Base-by-base conservation (phyloP, 2,113 vertebrate species). In the Limnothrissa miodon region DNA sequence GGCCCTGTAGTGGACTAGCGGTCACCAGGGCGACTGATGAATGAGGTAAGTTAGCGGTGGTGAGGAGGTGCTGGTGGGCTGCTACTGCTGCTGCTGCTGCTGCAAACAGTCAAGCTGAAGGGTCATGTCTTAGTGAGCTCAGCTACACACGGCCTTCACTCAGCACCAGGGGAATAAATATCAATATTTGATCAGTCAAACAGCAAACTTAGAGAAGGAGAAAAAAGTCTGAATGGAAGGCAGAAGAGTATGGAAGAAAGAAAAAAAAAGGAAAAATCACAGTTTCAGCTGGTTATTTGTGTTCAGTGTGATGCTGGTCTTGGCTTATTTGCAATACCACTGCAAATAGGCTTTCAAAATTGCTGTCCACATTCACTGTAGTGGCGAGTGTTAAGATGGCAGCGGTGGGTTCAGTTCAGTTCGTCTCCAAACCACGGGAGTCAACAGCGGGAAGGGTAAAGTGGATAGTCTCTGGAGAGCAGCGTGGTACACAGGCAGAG, bases 61-160 rank as follows among this genome's bases (percentile, higher is more conserved):
- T 25, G 25, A 8, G 23, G 7, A 62, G n/a, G 8, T 1, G 25
- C n/a, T 11, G 59, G n/a, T 29, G 6, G 7, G 59, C 59, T 29
- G 59, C n/a, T 62, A 5, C n/a, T n/a, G n/a, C n/a, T n/a, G n/a
- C n/a, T n/a, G 2, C 42, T 42, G 2, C 42, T 42, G 7, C 7
- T 29, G 1, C 1, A 11, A 1, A 11, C 1, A 62, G 10, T 2
- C 4, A 29, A 62, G 25, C n/a, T 3, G 51, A 21, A 1, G 23
- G 59, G 59, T 62, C 59, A 62, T 62, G 59, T 62, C 25, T 62
- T n/a, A 29, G 59, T 25, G 59, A 62, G 59, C 23, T 25, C 59
- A 62, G 59, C 25, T 62, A 62, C 59, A 62, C n/a, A 62, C n/a
- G 59, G 59, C 59, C 59, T 62, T 62, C 59, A 29, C 59, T 62